Evolutionary conservation across 2,113 vertebrate genomes (phyloP).

Genomic region (Anguilla rostrata): DNA sequence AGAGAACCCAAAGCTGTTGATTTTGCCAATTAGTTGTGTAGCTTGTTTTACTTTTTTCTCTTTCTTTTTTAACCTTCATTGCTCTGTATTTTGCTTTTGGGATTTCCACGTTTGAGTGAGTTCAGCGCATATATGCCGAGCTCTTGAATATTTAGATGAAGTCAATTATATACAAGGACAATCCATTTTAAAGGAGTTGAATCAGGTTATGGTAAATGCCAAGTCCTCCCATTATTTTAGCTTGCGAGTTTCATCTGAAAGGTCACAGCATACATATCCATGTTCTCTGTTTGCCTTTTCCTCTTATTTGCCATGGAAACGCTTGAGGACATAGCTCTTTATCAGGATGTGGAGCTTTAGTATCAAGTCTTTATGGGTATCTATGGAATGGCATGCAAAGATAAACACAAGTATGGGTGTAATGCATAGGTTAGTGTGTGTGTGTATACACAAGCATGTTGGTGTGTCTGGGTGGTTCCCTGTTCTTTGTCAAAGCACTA

Average conservation of each 20-base stretch:
- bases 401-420: neutral
- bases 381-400: neutral
- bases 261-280: neutral
- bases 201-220: neutral
- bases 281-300: neutral
- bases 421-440: conserved; percentile 16
- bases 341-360: neutral
- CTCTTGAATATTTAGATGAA: conserved; percentile 12
- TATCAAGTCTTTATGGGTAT: neutral
- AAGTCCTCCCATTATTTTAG: conserved; percentile 1
- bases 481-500: neutral
- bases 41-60: neutral
- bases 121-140: neutral
- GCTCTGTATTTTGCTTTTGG: neutral
- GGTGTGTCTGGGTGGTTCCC: neutral
- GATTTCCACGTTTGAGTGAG: conserved; percentile 1
- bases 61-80: neutral
- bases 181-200: neutral
- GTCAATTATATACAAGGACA: conserved; percentile 7
- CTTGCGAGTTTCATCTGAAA: conserved; percentile 14
- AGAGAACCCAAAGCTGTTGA: neutral
- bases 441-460: neutral
- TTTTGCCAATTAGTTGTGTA: neutral
- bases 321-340: neutral
- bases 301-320: conserved; percentile 5